Percentiles rank a stretch among this genome's conserved stretches.
phyloP scores from a whole-genome alignment of 1,140 invertebrate genomes.

The Homalodisca vitripennis region DNA sequence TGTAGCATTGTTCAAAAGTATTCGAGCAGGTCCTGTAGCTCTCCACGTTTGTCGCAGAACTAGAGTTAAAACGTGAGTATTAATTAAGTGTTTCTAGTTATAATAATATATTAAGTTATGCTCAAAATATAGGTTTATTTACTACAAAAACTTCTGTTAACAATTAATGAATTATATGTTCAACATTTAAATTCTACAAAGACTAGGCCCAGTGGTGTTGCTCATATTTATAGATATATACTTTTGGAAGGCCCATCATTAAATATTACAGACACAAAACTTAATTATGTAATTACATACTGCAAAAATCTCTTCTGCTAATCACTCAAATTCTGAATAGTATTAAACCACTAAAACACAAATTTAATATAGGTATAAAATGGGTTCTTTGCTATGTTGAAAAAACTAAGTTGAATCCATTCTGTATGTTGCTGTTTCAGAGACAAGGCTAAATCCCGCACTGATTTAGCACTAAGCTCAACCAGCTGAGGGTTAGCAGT shows the following conservation, averaged over 20 bases:
- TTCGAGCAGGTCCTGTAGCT: conserved; percentile 72
- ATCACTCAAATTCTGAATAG: no score
- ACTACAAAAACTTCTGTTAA: background rate
- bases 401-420: no score
- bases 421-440: conserved; percentile 49
- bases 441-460: conserved; percentile 53
- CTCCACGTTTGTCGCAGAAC: conserved; percentile 69
- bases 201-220: no score
- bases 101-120: background rate
- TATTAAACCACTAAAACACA: no score
- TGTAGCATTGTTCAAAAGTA: conserved; percentile 76
- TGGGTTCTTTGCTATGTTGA: no score
- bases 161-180: background rate
- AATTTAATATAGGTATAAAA: no score
- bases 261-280: no score
- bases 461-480: conserved; percentile 46
- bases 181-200: background rate
- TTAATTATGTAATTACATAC: no score
- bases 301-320: no score
- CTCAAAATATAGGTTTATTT: background rate
- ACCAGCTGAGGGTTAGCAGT: conserved; percentile 16
- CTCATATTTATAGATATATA: no score
- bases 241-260: no score
- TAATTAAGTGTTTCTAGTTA: background rate
- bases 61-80: conserved; percentile 55